A percentile compares a stretch with the other conserved stretches of the same genome.
phyloP scores from a whole-genome alignment of 2,797 vertebrate species.

The Heteromormyrus szaboi region DNA sequence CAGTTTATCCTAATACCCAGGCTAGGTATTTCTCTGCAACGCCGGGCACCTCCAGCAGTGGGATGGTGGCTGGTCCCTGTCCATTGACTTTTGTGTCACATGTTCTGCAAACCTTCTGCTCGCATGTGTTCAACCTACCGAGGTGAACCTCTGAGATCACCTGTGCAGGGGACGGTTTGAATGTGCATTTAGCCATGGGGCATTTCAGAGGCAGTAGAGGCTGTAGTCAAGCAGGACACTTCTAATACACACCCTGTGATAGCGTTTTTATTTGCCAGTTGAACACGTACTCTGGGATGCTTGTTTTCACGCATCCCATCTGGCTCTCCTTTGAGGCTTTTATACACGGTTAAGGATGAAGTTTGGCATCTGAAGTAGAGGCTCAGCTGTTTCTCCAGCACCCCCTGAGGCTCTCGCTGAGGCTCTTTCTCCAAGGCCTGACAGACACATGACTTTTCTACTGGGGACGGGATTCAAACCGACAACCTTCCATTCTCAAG shows the following conservation, averaged over 20 bases:
- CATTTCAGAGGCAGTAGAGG: neutral
- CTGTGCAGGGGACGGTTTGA: neutral
- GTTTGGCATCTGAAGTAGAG: neutral
- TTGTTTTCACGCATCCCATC: neutral
- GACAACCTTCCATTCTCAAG: neutral
- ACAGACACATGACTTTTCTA: neutral
- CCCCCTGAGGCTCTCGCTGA: neutral
- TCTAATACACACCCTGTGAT: neutral
- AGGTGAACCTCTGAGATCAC: neutral
- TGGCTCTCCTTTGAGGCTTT: neutral
- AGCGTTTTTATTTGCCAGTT: neutral
- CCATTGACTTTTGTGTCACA: neutral
- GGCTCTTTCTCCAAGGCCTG: neutral
- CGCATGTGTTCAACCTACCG: neutral
- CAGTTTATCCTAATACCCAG: neutral
- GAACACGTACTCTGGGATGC: neutral
- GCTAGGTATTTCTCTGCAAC: neutral
- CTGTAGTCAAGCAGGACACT: neutral
- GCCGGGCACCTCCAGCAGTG: neutral
- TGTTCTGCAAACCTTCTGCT: neutral
- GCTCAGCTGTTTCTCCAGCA: neutral
- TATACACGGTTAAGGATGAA: neutral
- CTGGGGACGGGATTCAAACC: neutral
- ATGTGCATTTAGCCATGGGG: neutral
- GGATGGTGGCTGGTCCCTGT: neutral